A percentile compares a stretch with the other conserved stretches of the same genome.
These are phyloP conservation scores for Lagenorhynchus albirostris DNA, from an alignment of 2,113 vertebrate species.

Conservation along the genomic window DNA sequence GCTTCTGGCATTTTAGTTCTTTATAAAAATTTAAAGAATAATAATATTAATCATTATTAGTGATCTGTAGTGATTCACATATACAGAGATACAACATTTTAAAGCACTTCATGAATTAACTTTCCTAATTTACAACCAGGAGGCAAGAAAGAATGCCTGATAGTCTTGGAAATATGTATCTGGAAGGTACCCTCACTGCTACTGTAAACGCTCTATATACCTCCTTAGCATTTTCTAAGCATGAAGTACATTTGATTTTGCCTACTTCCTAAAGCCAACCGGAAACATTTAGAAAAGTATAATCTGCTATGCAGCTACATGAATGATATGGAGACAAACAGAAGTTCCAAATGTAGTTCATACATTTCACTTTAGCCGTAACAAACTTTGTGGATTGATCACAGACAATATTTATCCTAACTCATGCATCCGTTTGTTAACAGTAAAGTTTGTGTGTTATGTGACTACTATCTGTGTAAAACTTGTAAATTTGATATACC, in stretches of 20 bases:
- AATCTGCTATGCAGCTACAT: slow-evolving; percentile 50
- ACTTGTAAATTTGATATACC: slow-evolving; percentile 40
- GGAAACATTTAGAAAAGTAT: background rate
- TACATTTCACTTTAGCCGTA: slow-evolving; percentile 11
- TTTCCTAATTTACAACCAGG: background rate
- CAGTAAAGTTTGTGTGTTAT: slow-evolving; percentile 50
- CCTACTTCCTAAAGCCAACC: slow-evolving; percentile 31
- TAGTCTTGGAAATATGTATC: background rate
- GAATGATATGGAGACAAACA: slow-evolving; percentile 15
- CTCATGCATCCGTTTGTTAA: slow-evolving; percentile 39
- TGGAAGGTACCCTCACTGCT: background rate
- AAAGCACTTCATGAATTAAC: background rate
- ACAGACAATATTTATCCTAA: slow-evolving; percentile 37
- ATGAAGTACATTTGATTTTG: background rate
- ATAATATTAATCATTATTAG: background rate
- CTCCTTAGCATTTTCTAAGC: slow-evolving; percentile 37
- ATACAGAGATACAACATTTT: background rate
- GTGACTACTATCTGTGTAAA: slow-evolving; percentile 54
- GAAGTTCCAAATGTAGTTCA: slow-evolving; percentile 13
- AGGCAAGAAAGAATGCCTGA: background rate
- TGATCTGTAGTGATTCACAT: background rate
- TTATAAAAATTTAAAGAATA: background rate
- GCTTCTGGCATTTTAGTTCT: background rate
- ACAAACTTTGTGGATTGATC: slow-evolving; percentile 52
- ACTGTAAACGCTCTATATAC: background rate